These are phyloP conservation scores for Bovichtus diacanthus DNA, from an alignment of 2,797 vertebrate species.

Conservation along the genomic window DNA sequence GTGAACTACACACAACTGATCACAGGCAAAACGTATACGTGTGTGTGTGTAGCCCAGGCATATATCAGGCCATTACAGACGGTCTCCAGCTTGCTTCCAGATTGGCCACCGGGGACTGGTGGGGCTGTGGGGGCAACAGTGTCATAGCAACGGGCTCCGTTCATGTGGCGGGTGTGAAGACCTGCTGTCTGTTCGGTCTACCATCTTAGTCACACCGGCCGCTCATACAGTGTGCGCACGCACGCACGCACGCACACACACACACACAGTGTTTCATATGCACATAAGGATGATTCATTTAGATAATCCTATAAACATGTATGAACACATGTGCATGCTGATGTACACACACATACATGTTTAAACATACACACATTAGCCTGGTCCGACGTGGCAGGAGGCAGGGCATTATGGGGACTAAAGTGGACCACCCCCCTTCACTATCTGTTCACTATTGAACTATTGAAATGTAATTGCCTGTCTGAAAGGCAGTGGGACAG, in stretches of 20 bases:
- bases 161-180: constrained; percentile 77
- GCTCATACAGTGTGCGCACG: constrained; percentile 4
- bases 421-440: constrained; percentile 3
- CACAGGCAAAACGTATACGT: constrained; percentile 4
- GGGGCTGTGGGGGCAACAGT: constrained; percentile 75
- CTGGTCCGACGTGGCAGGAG: constrained; percentile 12
- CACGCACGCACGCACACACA: neutral
- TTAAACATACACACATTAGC: constrained; percentile 28
- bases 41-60: constrained; percentile 9
- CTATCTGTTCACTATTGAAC: constrained; percentile 60
- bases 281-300: neutral
- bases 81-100: constrained; percentile 79
- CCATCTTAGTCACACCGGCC: constrained; percentile 59
- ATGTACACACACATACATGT: constrained; percentile 10
- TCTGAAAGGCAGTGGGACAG: constrained; percentile 51
- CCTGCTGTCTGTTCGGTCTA: constrained; percentile 79
- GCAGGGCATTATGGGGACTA: constrained; percentile 1
- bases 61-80: constrained; percentile 71
- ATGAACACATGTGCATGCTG: neutral
- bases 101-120: constrained; percentile 78
- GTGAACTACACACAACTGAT: constrained; percentile 4
- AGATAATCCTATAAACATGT: neutral
- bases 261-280: neutral
- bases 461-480: too few relatives aligned
- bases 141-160: constrained; percentile 76